Percentiles rank a stretch among this genome's conserved stretches.
phyloP scores from a whole-genome alignment of 2,888 invertebrate genomes.

The Metacarcinus magister region DNA sequence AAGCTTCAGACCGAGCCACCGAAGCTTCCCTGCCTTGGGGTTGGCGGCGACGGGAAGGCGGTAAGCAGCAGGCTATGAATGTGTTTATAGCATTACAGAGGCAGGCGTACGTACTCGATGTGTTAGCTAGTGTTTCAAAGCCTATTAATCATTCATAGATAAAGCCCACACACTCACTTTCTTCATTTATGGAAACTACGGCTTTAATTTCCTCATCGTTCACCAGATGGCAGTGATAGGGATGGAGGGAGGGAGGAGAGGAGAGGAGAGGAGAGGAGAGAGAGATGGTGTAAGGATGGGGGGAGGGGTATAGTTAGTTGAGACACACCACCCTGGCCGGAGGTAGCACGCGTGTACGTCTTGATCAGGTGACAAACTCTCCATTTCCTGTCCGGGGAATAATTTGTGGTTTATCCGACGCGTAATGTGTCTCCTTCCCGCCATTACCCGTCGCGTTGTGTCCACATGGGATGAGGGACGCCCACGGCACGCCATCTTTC shows the following conservation, averaged over 20 bases:
- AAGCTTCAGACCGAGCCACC: neutral
- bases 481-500: neutral
- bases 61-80: neutral
- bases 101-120: neutral
- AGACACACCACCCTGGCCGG: neutral
- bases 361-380: conserved; percentile 30
- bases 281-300: neutral
- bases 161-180: neutral
- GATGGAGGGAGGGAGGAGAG: neutral
- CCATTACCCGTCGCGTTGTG: conserved; percentile 30
- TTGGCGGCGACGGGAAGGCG: neutral
- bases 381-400: neutral
- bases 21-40: neutral
- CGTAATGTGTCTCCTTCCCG: conserved; percentile 31
- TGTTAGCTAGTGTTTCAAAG: neutral
- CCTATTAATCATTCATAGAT: neutral
- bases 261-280: neutral
- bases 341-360: neutral
- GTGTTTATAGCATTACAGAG: neutral
- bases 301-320: neutral
- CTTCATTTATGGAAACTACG: too few relatives aligned
- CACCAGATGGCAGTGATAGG: neutral
- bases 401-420: neutral
- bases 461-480: conserved; percentile 1
- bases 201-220: too few relatives aligned